Evolutionary conservation across 2,888 invertebrate genomes (phyloP).

Genomic region (Cosmorhoe ocellata): DNA sequence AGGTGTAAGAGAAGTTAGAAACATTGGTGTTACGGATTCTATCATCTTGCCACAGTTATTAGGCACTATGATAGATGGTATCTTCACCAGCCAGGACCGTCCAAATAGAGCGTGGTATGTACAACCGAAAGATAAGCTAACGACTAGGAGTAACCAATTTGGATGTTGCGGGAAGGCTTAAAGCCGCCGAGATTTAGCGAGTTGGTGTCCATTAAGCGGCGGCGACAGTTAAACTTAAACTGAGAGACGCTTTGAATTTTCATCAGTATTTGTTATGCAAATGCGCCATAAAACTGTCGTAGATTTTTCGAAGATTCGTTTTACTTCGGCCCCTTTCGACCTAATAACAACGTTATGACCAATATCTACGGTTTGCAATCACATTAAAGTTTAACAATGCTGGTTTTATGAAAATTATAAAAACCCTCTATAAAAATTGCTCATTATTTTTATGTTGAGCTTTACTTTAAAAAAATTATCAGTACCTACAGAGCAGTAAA

Average conservation of each 20-base stretch:
- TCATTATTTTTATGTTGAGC: too few relatives aligned
- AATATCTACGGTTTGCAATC: conserved; percentile 21
- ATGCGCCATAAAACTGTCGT: conserved; percentile 42
- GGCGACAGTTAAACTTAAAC: conserved; percentile 56
- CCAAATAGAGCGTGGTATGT: conserved; percentile 32
- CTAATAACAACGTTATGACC: conserved; percentile 29
- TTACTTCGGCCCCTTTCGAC: conserved; percentile 24
- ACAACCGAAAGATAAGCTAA: conserved; percentile 54
- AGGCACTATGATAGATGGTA: conserved; percentile 26
- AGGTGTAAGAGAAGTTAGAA: neutral
- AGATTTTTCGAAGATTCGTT: conserved; percentile 42
- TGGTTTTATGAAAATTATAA: conserved; percentile 11
- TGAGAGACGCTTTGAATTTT: conserved; percentile 53
- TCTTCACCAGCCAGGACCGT: conserved; percentile 25
- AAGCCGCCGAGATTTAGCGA: conserved; percentile 57
- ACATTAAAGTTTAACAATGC: conserved; percentile 13
- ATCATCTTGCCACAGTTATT: neutral
- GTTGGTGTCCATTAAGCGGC: conserved; percentile 56
- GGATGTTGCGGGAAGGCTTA: conserved; percentile 55
- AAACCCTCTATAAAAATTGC: too few relatives aligned
- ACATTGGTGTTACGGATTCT: neutral
- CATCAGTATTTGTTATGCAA: conserved; percentile 55
- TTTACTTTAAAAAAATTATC: too few relatives aligned
- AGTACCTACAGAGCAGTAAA: too few relatives aligned
- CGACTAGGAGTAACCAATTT: conserved; percentile 58